These are phyloP conservation scores for Aricia artaxerxes DNA, from an alignment of 2,888 invertebrate genomes.

Conservation along the genomic window DNA sequence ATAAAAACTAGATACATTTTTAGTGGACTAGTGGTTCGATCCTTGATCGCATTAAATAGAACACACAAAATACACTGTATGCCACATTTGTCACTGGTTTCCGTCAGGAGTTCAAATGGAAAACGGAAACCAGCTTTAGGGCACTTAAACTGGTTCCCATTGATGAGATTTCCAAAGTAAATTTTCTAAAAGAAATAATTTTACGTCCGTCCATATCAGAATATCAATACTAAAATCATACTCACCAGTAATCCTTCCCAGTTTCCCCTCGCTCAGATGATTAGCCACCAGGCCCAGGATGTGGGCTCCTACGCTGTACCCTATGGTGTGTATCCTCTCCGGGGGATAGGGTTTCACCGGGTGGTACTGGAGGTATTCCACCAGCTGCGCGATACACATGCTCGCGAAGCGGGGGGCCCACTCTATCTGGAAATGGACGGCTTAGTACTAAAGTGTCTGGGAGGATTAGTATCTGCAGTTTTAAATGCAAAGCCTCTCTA, in stretches of 20 bases:
- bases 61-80: too few relatives aligned
- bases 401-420: slow-evolving; percentile 84
- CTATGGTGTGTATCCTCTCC: slow-evolving; percentile 88
- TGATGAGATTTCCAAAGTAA: too few relatives aligned
- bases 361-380: slow-evolving; percentile 88
- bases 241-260: slow-evolving; percentile 85
- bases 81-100: too few relatives aligned
- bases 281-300: slow-evolving; percentile 92
- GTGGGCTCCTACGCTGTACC: slow-evolving; percentile 93
- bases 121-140: too few relatives aligned
- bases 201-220: not conserved
- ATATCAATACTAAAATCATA: not conserved
- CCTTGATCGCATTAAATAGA: too few relatives aligned
- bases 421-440: slow-evolving; percentile 66
- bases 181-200: too few relatives aligned
- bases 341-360: slow-evolving; percentile 86
- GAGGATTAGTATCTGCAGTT: too few relatives aligned
- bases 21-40: too few relatives aligned
- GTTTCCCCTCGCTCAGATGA: slow-evolving; percentile 86
- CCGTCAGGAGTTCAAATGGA: too few relatives aligned
- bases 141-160: too few relatives aligned
- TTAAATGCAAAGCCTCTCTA: too few relatives aligned
- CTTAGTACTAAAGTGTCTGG: slow-evolving; percentile 26
- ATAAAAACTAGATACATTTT: too few relatives aligned
- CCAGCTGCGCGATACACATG: slow-evolving; percentile 89